Evolutionary conservation across 2,797 vertebrate species (phyloP).

Genomic region (Atherinosoma microstoma): DNA sequence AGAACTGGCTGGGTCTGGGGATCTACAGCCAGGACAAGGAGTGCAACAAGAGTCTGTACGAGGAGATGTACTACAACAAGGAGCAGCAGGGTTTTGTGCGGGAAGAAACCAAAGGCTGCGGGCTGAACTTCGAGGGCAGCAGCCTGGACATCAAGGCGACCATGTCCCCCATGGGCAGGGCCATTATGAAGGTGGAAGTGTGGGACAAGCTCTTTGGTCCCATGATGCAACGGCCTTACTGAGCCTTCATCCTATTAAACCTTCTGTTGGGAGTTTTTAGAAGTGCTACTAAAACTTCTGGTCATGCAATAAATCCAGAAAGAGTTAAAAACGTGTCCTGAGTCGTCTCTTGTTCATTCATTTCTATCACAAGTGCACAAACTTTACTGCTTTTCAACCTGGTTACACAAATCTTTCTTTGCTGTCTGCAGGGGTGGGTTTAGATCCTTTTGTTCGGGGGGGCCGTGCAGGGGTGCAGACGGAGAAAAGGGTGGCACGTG

Average conservation of each 20-base stretch:
- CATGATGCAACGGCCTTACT: rapidly evolving
- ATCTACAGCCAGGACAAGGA: slow-evolving; percentile 38
- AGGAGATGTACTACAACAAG: slow-evolving; percentile 76
- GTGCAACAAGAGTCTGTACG: slow-evolving; percentile 61
- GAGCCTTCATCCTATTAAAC: neutral
- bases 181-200: slow-evolving; percentile 78
- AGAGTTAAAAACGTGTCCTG: neutral
- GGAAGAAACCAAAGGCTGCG: slow-evolving; percentile 30
- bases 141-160: slow-evolving; percentile 64
- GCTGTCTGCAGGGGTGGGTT: too few relatives aligned
- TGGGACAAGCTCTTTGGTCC: slow-evolving; percentile 71
- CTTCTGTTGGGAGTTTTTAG: neutral
- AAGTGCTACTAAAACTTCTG: slow-evolving; percentile 10
- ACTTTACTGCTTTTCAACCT: too few relatives aligned
- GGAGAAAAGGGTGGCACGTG: too few relatives aligned
- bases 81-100: slow-evolving; percentile 50
- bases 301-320: slow-evolving; percentile 56
- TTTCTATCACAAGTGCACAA: too few relatives aligned
- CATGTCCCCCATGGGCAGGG: slow-evolving; percentile 71
- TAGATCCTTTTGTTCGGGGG: too few relatives aligned
- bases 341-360: too few relatives aligned
- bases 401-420: too few relatives aligned
- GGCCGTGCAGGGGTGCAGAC: too few relatives aligned
- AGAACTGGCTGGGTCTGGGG: slow-evolving; percentile 66
- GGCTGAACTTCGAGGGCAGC: slow-evolving; percentile 25